Base-by-base conservation (phyloP, 2,888 invertebrate genomes). In the Diplolepis rosae region DNA sequence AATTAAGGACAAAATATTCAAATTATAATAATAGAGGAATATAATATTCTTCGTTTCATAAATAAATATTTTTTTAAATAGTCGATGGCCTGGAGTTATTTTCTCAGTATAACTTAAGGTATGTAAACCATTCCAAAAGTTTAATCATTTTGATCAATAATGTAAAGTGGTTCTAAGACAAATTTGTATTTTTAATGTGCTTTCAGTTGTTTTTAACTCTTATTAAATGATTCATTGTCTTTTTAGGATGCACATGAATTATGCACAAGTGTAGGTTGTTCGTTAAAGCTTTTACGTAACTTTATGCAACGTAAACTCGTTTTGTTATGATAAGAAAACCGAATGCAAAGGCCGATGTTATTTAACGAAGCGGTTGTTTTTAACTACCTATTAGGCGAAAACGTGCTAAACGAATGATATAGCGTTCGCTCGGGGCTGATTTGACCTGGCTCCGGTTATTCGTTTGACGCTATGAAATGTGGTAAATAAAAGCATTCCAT, bases 401-500 rank as follows among this genome's bases (percentile, higher is more conserved):
- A 61, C 35, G 61, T 61, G 13, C 13, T 35, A 61, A 61, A 61
- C 39, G 35, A 61, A 61, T 61, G 61, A 61, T 61, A 61, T 24
- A 61, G 61, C 32, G 18, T 61, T 13, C 24, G 24, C 35, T 22
- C 39, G 35, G 11, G 54, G 56, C 56, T 35, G 13, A 61, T 61
- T 61, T 61, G 35, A 61, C 61, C 35, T 61, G 39, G 61, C 56
- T 32, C 22, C 22, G 18, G 61, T 61, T 61, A 61, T 61, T 61
- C 61, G 61, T 61, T 61, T 61, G 61, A 61, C 35, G 61, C 22
- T 22, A 3, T 35, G 13, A 61, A 61, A 61, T 61, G 61, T 24
- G 35, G 35, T 35, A 61, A 61, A 61, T 61, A 61, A 61, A 61
- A 61, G 35, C 61, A 61, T 61, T 61, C 61, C 61, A n/a, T 61